Percentiles rank a stretch among this genome's conserved stretches.
These are phyloP conservation scores for Drosophila arawakana DNA, from an alignment of 1,140 invertebrate genomes.

Conservation along the genomic window DNA sequence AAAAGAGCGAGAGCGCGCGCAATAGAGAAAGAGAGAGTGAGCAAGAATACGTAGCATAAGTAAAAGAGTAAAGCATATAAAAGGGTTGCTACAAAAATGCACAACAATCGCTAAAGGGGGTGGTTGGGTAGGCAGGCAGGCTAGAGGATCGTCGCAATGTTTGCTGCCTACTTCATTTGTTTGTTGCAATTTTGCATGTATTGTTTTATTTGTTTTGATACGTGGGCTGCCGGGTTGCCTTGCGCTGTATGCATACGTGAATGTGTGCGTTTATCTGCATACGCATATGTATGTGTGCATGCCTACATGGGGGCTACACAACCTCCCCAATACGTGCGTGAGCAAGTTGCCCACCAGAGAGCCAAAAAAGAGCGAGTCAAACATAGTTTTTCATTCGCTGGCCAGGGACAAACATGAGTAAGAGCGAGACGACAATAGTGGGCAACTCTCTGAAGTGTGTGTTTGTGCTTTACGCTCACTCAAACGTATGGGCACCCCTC, in stretches of 20 bases:
- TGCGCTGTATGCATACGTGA: conserved; percentile 25
- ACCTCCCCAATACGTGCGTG: conserved; percentile 40
- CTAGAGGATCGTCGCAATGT: conserved; percentile 7
- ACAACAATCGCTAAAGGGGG: neutral
- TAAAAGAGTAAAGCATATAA: neutral
- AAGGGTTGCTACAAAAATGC: neutral
- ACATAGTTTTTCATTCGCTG: neutral
- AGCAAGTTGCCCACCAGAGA: conserved; percentile 18
- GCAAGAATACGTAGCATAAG: conserved; percentile 12
- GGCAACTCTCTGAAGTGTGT: conserved; percentile 22
- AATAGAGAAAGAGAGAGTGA: conserved; percentile 2
- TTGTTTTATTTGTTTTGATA: conserved; percentile 64
- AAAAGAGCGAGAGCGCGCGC: conserved; percentile 12
- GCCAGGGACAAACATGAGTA: neutral
- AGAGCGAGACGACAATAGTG: conserved; percentile 29
- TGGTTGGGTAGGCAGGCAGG: conserved; percentile 1
- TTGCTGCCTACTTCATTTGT: conserved; percentile 49
- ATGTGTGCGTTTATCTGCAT: conserved; percentile 2
- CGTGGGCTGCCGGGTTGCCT: conserved; percentile 42
- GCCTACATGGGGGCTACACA: conserved; percentile 36
- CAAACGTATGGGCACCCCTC: conserved; percentile 16
- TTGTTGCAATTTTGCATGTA: conserved; percentile 56
- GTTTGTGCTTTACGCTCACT: conserved; percentile 28
- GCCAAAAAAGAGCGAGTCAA: conserved; percentile 31
- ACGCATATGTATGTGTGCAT: conserved; percentile 1